Evolutionary conservation across 1,140 invertebrate genomes (phyloP), one percentile per base, ranked within the genome.

Genomic region (Nephila pilipes): DNA sequence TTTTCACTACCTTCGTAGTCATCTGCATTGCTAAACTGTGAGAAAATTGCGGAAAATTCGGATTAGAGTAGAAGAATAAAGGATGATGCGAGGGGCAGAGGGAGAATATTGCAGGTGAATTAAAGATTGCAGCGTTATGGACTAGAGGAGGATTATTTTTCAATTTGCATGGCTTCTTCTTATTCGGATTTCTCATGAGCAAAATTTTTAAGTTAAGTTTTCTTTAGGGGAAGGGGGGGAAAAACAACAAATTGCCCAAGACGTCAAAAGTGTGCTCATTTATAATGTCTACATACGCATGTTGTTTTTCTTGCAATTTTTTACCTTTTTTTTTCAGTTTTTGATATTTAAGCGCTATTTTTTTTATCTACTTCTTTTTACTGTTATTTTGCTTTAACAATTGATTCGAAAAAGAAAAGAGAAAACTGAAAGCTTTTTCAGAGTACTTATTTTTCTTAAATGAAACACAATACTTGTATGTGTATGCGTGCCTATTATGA

Each of bases 21-120:
- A 92, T 69, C 75, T 92, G 60, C 75, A 91, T 80, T 90, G 65
- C 87, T 90, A 90, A 90, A 90, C 87, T 80, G 87, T 79, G 89
- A 58, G 81, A 75, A 85, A 92, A 92, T 85, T 92, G 60, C 60
- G 36, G 90, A 58, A 92, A 92, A 83, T 92, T 79, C 46, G 90
- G 81, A 85, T 92, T 92, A 85, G 63, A 46, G 75, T n/a, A n/a
- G 38, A 46, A 46, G 38, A 8, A 46, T 46, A 46, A 8, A 46
- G 38, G 38, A 29, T 36, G 38, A 16, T 10, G 81, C 25, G 25
- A 20, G 83, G 18, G 6, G 57, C 38, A 46, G 10, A 46, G n/a
- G n/a, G n/a, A 46, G 38, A 46, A 29, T 83, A 54, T 83, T 83
- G 29, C 65, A 75, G 65, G 65, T 75, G 65, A 75, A 16, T 32